These are phyloP conservation scores for Pempheris klunzingeri DNA, from an alignment of 2,797 vertebrate genomes.

Conservation along the genomic window DNA sequence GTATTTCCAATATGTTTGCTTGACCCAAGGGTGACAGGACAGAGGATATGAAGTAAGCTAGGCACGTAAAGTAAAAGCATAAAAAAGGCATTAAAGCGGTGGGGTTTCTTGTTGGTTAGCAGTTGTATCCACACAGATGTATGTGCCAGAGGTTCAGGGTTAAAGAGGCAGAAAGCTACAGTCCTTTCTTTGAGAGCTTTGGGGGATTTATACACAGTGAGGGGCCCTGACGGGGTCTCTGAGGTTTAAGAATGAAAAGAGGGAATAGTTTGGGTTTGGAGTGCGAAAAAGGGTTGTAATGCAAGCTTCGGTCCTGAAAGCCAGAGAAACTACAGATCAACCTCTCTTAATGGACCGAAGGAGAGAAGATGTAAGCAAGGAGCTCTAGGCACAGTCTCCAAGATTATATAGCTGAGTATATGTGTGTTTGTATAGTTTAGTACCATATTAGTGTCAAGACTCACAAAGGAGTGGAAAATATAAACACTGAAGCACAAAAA, in stretches of 20 bases:
- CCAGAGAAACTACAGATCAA: slow-evolving; percentile 18
- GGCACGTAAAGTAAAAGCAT: slow-evolving; percentile 45
- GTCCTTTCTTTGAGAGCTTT: slow-evolving; percentile 44
- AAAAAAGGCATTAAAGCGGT: slow-evolving; percentile 37
- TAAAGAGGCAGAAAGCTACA: slow-evolving; percentile 39
- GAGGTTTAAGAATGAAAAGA: slow-evolving; percentile 39
- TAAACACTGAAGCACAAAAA: slow-evolving; percentile 3
- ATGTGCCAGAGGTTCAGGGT: slow-evolving; percentile 49
- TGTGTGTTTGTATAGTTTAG: slow-evolving; percentile 4
- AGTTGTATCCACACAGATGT: slow-evolving; percentile 35
- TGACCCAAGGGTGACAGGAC: slow-evolving; percentile 14
- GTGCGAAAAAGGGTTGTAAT: slow-evolving; percentile 13
- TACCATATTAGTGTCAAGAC: not conserved
- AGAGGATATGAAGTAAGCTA: slow-evolving; percentile 22
- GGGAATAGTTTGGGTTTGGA: slow-evolving; percentile 45
- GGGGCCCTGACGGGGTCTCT: slow-evolving; percentile 37
- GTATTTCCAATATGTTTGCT: slow-evolving; percentile 23
- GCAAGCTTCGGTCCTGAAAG: slow-evolving; percentile 23
- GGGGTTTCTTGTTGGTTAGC: slow-evolving; percentile 42
- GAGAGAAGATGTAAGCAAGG: slow-evolving; percentile 24
- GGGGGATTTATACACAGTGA: slow-evolving; percentile 47
- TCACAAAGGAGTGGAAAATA: not conserved
- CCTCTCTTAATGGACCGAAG: slow-evolving; percentile 23
- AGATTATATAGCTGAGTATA: not conserved
- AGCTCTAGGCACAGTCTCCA: slow-evolving; percentile 30